phyloP scores from a whole-genome alignment of 2,797 vertebrate genomes.

The Cirrhinus mrigala region DNA sequence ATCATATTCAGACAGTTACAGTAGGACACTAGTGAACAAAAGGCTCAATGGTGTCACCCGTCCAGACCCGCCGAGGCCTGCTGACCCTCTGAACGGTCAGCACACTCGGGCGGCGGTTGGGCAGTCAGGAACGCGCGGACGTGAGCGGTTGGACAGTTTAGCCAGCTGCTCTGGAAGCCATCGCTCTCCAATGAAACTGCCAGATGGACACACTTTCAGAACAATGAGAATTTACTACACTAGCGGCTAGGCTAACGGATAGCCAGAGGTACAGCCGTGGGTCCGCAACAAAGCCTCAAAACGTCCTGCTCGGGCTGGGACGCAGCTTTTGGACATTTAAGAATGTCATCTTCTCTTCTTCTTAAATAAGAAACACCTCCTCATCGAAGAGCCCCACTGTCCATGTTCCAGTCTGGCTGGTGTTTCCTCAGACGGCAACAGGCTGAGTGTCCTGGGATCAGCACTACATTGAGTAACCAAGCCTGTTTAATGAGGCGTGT shows the following conservation, averaged over 20 bases:
- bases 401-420: not conserved
- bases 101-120: slow-evolving; percentile 75
- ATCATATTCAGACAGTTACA: slow-evolving; percentile 53
- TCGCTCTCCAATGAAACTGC: slow-evolving; percentile 73
- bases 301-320: not conserved
- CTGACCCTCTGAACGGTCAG: slow-evolving; percentile 73
- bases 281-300: not conserved
- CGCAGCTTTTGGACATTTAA: not conserved
- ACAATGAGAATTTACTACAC: slow-evolving; percentile 77
- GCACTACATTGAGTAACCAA: slow-evolving; percentile 79
- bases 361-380: not conserved
- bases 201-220: slow-evolving; percentile 82
- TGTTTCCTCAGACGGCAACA: slow-evolving; percentile 65
- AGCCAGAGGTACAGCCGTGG: slow-evolving; percentile 67
- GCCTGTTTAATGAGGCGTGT: slow-evolving; percentile 85
- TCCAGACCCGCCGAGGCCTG: slow-evolving; percentile 63
- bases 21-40: slow-evolving; percentile 66
- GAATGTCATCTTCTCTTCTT: not conserved
- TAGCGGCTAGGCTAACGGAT: slow-evolving; percentile 51
- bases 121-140: slow-evolving; percentile 68
- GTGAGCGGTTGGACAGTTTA: slow-evolving; percentile 83
- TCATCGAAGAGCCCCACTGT: not conserved
- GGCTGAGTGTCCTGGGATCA: slow-evolving; percentile 75
- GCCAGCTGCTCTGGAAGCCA: slow-evolving; percentile 78
- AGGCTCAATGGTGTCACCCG: slow-evolving; percentile 69